Conservation (phyloP, 2,888 invertebrate species). For the Zhuqinia jingwanae region DNA sequence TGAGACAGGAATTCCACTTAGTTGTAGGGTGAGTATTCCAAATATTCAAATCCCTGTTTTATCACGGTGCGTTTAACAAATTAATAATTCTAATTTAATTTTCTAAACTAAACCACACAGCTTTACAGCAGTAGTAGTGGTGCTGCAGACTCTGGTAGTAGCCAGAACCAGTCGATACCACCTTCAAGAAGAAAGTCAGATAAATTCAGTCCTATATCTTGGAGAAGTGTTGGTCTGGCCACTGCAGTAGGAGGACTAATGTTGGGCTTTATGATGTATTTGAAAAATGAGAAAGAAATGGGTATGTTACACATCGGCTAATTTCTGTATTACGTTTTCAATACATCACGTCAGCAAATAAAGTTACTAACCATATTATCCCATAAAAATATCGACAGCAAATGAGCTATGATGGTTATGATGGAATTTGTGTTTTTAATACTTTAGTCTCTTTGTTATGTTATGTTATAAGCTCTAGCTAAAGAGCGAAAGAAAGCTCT, state of each 20-base stretch:
- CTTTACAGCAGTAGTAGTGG: slow-evolving; percentile 18
- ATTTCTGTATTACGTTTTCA: no score
- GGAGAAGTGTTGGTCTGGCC: slow-evolving; percentile 89
- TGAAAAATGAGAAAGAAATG: slow-evolving; percentile 90
- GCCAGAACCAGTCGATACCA: slow-evolving; percentile 31
- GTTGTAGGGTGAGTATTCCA: not conserved
- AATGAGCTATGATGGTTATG: no score
- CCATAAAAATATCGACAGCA: no score
- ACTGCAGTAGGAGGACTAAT: slow-evolving; percentile 86
- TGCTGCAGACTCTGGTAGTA: slow-evolving; percentile 12
- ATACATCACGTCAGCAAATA: no score
- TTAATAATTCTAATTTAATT: not conserved
- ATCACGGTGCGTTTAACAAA: not conserved
- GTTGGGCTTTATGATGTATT: slow-evolving; percentile 88
- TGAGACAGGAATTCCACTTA: not conserved
- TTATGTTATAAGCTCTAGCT: slow-evolving; percentile 84
- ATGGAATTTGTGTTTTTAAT: no score
- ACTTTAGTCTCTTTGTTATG: no score
- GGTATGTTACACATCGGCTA: no score
- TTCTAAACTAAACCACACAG: not conserved
- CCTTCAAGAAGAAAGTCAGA: slow-evolving; percentile 43
- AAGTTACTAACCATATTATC: no score
- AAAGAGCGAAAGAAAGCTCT: slow-evolving; percentile 90
- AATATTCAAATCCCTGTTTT: not conserved
- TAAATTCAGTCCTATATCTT: slow-evolving; percentile 86